Base-by-base conservation (phyloP, 1,140 invertebrate genomes). In the Drosophila serrata region DNA sequence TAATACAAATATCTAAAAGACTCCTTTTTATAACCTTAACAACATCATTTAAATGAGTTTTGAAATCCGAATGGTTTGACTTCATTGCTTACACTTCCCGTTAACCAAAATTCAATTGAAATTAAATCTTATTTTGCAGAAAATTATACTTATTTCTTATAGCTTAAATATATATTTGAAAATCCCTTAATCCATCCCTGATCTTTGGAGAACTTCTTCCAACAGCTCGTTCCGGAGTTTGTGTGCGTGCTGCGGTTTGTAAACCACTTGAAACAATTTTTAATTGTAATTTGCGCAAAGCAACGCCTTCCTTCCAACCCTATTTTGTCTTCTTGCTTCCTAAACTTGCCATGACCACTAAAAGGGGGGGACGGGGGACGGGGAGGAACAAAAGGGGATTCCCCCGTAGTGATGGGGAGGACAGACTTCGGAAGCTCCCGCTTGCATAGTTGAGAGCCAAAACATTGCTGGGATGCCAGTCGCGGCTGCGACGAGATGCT, bases 241-340 rank as follows among this genome's bases (percentile, higher is more conserved):
- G 59, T 84, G 68, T 90, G 85, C 68, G 82, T 86, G 80, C 72
- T 87, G 84, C 57, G 84, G 84, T 85, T 88, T 88, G 84, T 74
- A 88, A 88, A 84, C 85, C 85, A 88, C 85, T 88, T 90, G 85
- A 90, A 90, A 90, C 85, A 90, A 90, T 90, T 90, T 90, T 90
- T 90, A 90, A 90, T 90, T 90, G 85, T 90, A 85, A 81, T 90
- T 85, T 90, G 62, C 74, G 86, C 81, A 90, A 90, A 85, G 81
- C 85, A 74, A 80, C 85, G 85, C 85, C 85, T 62, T 70, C 40
- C 65, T 24, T 15, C 45, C 60, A 19, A 53, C 31, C 51, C 59
- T 24, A 24, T 22, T 40, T 12, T 39, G 27, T 27, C 31, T 13
- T 22, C 60, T 45, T 53, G 46, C 45, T 55, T 56, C 53, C 39